Base-by-base conservation (phyloP, 2,113 vertebrate species). In the Phaetusa simplex region DNA sequence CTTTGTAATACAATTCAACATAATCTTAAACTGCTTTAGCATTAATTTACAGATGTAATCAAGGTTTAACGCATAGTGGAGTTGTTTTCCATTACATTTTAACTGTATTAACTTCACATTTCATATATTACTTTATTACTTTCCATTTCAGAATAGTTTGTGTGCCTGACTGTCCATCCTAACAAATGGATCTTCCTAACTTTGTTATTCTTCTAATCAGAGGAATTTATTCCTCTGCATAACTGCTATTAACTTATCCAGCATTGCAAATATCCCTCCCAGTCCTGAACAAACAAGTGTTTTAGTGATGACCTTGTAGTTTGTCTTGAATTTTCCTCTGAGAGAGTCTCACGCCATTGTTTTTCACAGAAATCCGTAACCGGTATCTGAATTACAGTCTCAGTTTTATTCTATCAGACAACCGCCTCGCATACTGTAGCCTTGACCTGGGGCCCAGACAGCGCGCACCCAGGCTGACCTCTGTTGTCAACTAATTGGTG, bases 41-140 rank as follows among this genome's bases (percentile, higher is more conserved):
- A 82, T 94, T 93, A 87, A 92, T 88, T 95, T 86, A 61, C 56
- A 93, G 62, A 89, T 72, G 24, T 69, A 95, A 73, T 93, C 58
- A 62, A 72, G 49, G 58, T 91, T 95, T 95, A 92, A 94, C 66
- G 85, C 55, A 78, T 11, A 93, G 30, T 22, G 70, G 66, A 90
- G 36, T 80, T 89, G 69, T 94, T 96, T 94, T 96, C 71, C 72
- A 56, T 80, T 93, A 82, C 64, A 86, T 66, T 91, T 93, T 93
- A 97, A 94, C 53, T 66, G 32, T 67, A 96, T 95, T 97, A 96
- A 88, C 59, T 85, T 94, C 61, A 84, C 88, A 95, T 97, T 95
- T 95, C 42, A 77, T 67, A 27, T 78, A 97, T 97, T 95, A 89
- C 58, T 86, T 90, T 59, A 78, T 77, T 73, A 84, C 52, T 95